Percentiles rank a stretch among this genome's conserved stretches.
These are phyloP conservation scores for Campaea margaritaria DNA, from an alignment of 2,888 invertebrate genomes.

Conservation along the genomic window DNA sequence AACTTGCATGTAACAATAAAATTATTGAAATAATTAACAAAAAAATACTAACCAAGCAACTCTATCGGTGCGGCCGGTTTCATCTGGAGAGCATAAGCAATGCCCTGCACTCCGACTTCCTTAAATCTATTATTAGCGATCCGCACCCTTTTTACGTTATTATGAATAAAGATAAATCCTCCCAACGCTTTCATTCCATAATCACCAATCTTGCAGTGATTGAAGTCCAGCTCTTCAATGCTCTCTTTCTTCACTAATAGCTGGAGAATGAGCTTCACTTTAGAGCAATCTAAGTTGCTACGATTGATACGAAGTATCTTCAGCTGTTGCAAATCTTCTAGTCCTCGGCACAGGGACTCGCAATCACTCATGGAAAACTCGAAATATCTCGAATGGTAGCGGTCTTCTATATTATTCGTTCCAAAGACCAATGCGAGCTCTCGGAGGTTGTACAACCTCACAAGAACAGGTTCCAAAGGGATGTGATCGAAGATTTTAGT, in stretches of 20 bases:
- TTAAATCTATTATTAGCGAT: slow-evolving; percentile 85
- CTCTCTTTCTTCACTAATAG: slow-evolving; percentile 77
- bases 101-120: slow-evolving; percentile 80
- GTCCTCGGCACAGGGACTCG: slow-evolving; percentile 82
- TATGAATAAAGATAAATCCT: slow-evolving; percentile 80
- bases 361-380: slow-evolving; percentile 86
- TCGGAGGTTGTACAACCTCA: slow-evolving; percentile 78
- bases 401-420: slow-evolving; percentile 77
- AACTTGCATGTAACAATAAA: not conserved
- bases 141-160: slow-evolving; percentile 75
- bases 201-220: slow-evolving; percentile 87
- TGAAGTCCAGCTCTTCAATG: slow-evolving; percentile 86
- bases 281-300: slow-evolving; percentile 85
- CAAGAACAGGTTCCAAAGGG: slow-evolving; percentile 83
- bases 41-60: slow-evolving; percentile 61
- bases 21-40: no score
- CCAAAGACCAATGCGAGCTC: slow-evolving; percentile 79
- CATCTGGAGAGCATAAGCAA: slow-evolving; percentile 82
- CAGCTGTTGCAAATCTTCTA: slow-evolving; percentile 75
- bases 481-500: slow-evolving; percentile 83
- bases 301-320: slow-evolving; percentile 84
- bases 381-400: slow-evolving; percentile 86
- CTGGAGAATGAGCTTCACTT: slow-evolving; percentile 85
- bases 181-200: slow-evolving; percentile 87
- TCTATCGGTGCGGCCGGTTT: slow-evolving; percentile 78